Evolutionary conservation across 1,140 invertebrate species (phyloP).

Genomic region (Drosophila santomea): DNA sequence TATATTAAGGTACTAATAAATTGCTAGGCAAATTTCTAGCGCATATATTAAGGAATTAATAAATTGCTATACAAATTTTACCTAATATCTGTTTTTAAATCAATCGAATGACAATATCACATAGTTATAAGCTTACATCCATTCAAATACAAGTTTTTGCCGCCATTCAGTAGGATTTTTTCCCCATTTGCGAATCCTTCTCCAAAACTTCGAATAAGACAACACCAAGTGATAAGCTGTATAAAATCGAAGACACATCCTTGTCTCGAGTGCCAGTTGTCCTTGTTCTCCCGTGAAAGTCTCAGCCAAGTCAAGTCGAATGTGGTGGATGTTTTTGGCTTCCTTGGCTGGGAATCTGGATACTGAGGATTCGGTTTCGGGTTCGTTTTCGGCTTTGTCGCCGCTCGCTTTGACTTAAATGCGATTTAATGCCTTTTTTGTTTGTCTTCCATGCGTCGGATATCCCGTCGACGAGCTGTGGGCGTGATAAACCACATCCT

Average conservation of each 20-base stretch:
- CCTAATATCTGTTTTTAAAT: no score
- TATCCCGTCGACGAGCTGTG: constrained; percentile 71
- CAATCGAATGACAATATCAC: no score
- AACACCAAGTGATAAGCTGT: constrained; percentile 42
- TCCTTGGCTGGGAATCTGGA: background rate
- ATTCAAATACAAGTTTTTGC: background rate
- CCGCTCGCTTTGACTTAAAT: constrained; percentile 73
- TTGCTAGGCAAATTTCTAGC: no score
- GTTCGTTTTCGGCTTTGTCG: constrained; percentile 42
- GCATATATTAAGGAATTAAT: no score
- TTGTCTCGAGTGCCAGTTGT: constrained; percentile 43
- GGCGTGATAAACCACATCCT: constrained; percentile 75
- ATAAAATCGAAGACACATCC: constrained; percentile 30
- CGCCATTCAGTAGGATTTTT: background rate
- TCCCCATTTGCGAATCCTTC: background rate
- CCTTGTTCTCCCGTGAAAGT: constrained; percentile 42
- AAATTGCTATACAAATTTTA: no score
- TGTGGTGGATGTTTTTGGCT: constrained; percentile 46
- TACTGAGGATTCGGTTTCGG: constrained; percentile 10
- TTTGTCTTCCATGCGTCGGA: constrained; percentile 82
- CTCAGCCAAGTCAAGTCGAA: constrained; percentile 14
- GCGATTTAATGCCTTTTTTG: constrained; percentile 83
- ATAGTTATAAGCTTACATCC: no score
- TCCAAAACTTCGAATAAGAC: background rate
- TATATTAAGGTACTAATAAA: no score